Percentiles rank a stretch among this genome's conserved stretches.
phyloP scores from a whole-genome alignment of 35 echinoderm and acorn worm genomes.

The Strongylocentrotus purpuratus region DNA sequence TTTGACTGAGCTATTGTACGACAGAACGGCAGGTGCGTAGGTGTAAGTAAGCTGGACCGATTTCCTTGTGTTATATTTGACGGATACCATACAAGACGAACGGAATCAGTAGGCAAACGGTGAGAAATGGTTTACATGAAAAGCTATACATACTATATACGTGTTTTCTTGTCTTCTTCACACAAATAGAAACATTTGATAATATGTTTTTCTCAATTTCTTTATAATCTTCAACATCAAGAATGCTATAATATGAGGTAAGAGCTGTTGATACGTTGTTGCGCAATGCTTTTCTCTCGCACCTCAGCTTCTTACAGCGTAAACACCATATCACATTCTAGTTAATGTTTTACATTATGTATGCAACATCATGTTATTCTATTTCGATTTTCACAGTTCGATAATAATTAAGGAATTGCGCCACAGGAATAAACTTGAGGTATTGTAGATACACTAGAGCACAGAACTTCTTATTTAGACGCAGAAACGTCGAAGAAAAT shows the following conservation, averaged over 20 bases:
- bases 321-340: no score
- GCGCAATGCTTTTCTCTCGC: background rate
- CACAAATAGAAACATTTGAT: background rate
- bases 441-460: no score
- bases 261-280: no score
- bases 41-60: background rate
- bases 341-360: no score
- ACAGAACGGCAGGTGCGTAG: background rate
- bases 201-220: background rate
- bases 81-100: background rate
- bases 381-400: no score
- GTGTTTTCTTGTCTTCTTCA: background rate
- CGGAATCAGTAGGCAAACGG: background rate
- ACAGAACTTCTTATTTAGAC: no score
- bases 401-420: no score
- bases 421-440: no score
- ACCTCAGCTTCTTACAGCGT: no score
- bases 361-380: no score
- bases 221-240: background rate
- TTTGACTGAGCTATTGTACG: background rate
- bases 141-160: background rate
- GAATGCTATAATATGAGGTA: background rate
- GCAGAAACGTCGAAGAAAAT: no score
- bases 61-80: background rate
- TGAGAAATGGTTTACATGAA: background rate